These are phyloP conservation scores for Chrysodeixis includens DNA, from an alignment of 2,888 invertebrate genomes.

Conservation along the genomic window DNA sequence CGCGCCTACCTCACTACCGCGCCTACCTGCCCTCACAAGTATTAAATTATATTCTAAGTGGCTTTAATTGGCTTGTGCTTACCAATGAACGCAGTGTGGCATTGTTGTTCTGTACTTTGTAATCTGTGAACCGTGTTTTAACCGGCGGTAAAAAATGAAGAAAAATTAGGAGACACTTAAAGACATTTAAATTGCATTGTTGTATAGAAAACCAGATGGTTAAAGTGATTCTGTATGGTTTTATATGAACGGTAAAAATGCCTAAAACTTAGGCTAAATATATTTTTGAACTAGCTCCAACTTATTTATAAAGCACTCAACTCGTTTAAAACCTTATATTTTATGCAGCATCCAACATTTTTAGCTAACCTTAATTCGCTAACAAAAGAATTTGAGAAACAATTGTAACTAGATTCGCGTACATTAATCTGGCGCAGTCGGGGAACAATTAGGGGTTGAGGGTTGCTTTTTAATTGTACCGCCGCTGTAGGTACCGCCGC, in stretches of 20 bases:
- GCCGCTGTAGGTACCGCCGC: too few relatives aligned
- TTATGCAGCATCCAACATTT: not conserved
- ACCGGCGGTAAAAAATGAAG: too few relatives aligned
- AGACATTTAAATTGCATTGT: too few relatives aligned
- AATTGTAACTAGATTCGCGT: not conserved
- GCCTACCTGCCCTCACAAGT: constrained; percentile 29
- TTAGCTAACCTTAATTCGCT: not conserved
- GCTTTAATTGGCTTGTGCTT: constrained; percentile 51
- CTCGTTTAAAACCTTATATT: not conserved
- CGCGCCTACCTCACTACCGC: constrained; percentile 38
- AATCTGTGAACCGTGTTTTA: not conserved
- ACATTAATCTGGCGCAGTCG: constrained; percentile 7
- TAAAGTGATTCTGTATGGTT: too few relatives aligned
- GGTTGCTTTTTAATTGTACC: constrained; percentile 3
- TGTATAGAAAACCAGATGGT: too few relatives aligned
- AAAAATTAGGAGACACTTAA: too few relatives aligned
- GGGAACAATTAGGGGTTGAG: not conserved
- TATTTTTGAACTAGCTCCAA: not conserved
- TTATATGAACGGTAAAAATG: too few relatives aligned
- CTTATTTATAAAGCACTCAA: not conserved
- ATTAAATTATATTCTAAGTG: constrained; percentile 57
- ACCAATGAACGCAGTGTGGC: constrained; percentile 35
- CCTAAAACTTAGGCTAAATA: too few relatives aligned
- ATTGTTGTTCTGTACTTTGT: constrained; percentile 20
- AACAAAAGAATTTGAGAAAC: not conserved